These are phyloP conservation scores for Champsocephalus esox DNA, from an alignment of 2,797 vertebrate species.

Conservation along the genomic window DNA sequence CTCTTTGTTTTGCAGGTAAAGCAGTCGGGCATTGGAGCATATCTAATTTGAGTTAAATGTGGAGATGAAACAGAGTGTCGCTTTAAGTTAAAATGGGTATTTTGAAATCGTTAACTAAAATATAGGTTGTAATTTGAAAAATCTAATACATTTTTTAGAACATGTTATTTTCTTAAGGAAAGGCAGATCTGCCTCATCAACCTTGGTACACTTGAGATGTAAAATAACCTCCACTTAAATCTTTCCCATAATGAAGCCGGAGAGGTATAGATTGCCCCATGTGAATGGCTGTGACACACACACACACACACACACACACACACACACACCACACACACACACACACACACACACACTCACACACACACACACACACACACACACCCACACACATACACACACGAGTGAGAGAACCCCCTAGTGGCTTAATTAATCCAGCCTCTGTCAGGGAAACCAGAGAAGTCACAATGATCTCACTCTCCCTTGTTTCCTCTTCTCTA, in stretches of 20 bases:
- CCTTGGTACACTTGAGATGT: slow-evolving; percentile 17
- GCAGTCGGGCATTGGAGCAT: slow-evolving; percentile 1
- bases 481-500: slow-evolving; percentile 56
- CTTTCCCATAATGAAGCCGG: slow-evolving; percentile 53
- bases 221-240: slow-evolving; percentile 32
- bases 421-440: slow-evolving; percentile 81
- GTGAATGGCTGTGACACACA: slow-evolving; percentile 50
- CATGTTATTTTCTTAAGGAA: background rate
- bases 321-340: background rate
- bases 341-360: slow-evolving; percentile 34
- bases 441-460: slow-evolving; percentile 75
- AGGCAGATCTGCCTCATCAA: slow-evolving; percentile 8
- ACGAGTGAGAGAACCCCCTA: slow-evolving; percentile 63
- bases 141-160: too few relatives aligned
- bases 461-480: slow-evolving; percentile 64
- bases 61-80: background rate
- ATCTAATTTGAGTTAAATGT: slow-evolving; percentile 5
- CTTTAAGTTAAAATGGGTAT: too few relatives aligned
- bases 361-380: background rate
- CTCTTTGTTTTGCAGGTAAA: slow-evolving; percentile 51
- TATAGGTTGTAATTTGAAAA: too few relatives aligned
- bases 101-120: too few relatives aligned
- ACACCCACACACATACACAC: background rate
- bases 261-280: slow-evolving; percentile 53
- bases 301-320: slow-evolving; percentile 7